Percentiles rank a stretch among this genome's conserved stretches.
These are phyloP conservation scores for Calameuta pallipes DNA, from an alignment of 2,888 invertebrate genomes.

Conservation along the genomic window DNA sequence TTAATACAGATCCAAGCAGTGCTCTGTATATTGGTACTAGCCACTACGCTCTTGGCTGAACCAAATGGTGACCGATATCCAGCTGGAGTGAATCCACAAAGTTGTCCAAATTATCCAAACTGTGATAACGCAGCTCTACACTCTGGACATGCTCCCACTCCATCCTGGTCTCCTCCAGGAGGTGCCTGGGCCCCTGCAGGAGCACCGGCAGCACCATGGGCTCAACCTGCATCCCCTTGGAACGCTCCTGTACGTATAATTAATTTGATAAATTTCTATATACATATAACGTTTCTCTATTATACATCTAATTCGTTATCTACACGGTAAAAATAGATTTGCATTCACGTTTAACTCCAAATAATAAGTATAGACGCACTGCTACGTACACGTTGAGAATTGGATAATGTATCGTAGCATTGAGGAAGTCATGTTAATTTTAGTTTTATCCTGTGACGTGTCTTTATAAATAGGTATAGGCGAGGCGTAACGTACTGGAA, in stretches of 20 bases:
- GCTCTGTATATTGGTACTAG: not conserved
- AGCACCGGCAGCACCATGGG: not conserved
- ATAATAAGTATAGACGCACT: no score
- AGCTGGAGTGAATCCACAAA: slow-evolving; percentile 17
- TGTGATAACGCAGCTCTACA: slow-evolving; percentile 20
- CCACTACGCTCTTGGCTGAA: not conserved
- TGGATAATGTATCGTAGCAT: not conserved
- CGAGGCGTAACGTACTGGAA: not conserved
- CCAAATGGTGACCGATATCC: slow-evolving; percentile 10
- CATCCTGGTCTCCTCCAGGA: not conserved
- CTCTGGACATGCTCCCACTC: slow-evolving; percentile 7
- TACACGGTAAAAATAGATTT: no score
- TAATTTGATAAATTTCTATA: not conserved
- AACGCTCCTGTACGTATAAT: slow-evolving; percentile 2
- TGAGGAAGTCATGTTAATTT: not conserved
- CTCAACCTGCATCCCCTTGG: not conserved
- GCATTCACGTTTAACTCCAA: no score
- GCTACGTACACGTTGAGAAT: not conserved
- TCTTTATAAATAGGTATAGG: not conserved
- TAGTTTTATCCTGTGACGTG: not conserved
- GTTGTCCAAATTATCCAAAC: slow-evolving; percentile 18
- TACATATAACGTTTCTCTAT: not conserved
- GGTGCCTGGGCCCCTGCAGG: not conserved
- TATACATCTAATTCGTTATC: not conserved
- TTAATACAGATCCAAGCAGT: not conserved